phyloP scores from a whole-genome alignment of 2,888 invertebrate species.

The Calameuta filiformis region DNA sequence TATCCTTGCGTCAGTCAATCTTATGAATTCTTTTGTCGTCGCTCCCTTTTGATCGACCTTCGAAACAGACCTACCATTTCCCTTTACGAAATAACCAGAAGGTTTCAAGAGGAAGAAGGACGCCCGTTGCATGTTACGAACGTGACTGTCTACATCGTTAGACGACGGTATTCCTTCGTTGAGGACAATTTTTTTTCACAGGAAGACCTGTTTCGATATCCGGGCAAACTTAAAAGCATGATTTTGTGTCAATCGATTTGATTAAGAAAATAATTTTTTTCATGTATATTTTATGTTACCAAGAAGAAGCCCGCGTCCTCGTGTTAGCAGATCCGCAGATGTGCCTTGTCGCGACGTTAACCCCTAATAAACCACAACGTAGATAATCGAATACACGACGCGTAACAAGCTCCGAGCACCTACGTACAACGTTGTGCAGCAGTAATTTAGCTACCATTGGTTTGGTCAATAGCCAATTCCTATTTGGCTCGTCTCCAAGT shows the following conservation, averaged over 20 bases:
- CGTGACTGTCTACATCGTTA: too few species aligned
- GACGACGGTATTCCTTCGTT: neutral
- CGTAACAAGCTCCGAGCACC: conserved; percentile 54
- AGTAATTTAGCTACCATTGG: conserved; percentile 62
- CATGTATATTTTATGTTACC: neutral
- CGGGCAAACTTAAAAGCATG: neutral
- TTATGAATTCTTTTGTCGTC: neutral
- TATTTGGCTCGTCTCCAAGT: conserved; percentile 61
- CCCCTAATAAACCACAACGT: conserved; percentile 7
- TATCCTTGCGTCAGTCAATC: neutral
- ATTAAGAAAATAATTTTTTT: neutral
- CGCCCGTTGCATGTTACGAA: too few species aligned
- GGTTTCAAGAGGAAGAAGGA: neutral
- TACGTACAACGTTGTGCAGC: conserved; percentile 40
- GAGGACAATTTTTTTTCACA: neutral
- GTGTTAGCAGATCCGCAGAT: neutral
- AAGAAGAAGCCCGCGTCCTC: neutral
- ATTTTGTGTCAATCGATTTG: neutral
- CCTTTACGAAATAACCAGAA: neutral
- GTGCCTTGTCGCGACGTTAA: neutral
- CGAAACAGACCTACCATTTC: neutral
- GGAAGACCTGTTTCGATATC: neutral
- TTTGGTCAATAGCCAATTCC: conserved; percentile 65
- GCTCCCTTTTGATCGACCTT: neutral
- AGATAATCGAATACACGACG: conserved; percentile 62